Conservation (phyloP, 2,888 invertebrate genomes). For the Lamellibrachia columna region DNA sequence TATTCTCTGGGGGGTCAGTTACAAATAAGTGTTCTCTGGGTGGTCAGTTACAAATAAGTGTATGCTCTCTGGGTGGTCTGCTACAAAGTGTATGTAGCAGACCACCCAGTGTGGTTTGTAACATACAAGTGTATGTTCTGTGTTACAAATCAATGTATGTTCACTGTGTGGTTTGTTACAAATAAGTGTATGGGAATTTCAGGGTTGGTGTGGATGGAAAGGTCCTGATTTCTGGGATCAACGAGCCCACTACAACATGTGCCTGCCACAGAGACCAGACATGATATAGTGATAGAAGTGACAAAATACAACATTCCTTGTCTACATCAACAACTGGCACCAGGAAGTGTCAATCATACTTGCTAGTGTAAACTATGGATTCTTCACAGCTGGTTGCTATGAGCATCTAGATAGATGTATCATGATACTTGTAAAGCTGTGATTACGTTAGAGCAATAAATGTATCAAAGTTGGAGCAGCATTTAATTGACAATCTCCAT, state of each 20-base stretch:
- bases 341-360: too few species aligned
- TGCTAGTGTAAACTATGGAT: neutral
- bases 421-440: too few species aligned
- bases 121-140: neutral
- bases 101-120: neutral
- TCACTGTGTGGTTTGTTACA: neutral
- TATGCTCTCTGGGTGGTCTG: neutral
- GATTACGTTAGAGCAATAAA: too few species aligned
- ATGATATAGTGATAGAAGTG: conserved; percentile 24
- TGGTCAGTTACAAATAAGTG: neutral
- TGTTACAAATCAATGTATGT: neutral
- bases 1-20: neutral
- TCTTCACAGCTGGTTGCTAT: too few species aligned
- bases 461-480: too few species aligned
- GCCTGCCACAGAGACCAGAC: conserved; percentile 80
- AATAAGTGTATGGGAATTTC: conserved; percentile 70
- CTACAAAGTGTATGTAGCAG: conserved; percentile 14
- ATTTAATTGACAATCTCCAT: too few species aligned
- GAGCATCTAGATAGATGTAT: too few species aligned
- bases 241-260: conserved; percentile 94
- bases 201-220: conserved; percentile 99
- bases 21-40: neutral
- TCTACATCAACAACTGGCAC: too few species aligned
- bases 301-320: too few species aligned
- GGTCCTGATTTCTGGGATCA: conserved; percentile 92